Conservation (phyloP, 2,797 vertebrate genomes). For the Ibycter americanus region DNA sequence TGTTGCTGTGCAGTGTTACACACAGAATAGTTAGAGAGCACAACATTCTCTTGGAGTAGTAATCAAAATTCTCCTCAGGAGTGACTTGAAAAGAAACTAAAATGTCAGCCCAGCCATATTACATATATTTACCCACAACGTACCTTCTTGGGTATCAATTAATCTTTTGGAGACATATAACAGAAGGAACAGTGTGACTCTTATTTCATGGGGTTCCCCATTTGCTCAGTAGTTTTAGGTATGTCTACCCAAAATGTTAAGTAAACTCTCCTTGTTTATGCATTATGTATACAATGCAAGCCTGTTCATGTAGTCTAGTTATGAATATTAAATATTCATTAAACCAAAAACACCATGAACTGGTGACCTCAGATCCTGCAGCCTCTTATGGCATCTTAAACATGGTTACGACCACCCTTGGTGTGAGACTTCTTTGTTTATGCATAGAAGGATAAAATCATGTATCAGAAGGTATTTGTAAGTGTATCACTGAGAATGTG, state of each 20-base stretch:
- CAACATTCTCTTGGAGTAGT: not conserved
- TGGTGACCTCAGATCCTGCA: not conserved
- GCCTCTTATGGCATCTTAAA: not conserved
- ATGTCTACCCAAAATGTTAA: not conserved
- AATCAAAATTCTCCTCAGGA: not conserved
- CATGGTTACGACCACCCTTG: not conserved
- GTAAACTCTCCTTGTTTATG: not conserved
- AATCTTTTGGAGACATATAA: not conserved
- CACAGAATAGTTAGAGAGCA: not conserved
- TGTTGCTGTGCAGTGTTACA: not conserved
- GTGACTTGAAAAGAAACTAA: not conserved
- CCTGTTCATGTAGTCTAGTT: too few species aligned
- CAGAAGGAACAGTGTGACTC: not conserved
- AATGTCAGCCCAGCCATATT: not conserved
- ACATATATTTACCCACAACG: not conserved
- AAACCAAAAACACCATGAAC: too few species aligned
- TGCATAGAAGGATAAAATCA: not conserved
- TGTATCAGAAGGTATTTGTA: not conserved
- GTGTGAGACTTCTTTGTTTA: not conserved
- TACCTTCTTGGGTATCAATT: not conserved
- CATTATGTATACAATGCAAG: too few species aligned
- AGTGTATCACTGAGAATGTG: not conserved
- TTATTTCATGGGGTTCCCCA: not conserved
- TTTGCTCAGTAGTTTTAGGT: not conserved
- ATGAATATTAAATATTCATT: too few species aligned